A percentile compares a stretch with the other conserved stretches of the same genome.
phyloP scores from a whole-genome alignment of 2,113 vertebrate genomes.

The Oxyura jamaicensis region DNA sequence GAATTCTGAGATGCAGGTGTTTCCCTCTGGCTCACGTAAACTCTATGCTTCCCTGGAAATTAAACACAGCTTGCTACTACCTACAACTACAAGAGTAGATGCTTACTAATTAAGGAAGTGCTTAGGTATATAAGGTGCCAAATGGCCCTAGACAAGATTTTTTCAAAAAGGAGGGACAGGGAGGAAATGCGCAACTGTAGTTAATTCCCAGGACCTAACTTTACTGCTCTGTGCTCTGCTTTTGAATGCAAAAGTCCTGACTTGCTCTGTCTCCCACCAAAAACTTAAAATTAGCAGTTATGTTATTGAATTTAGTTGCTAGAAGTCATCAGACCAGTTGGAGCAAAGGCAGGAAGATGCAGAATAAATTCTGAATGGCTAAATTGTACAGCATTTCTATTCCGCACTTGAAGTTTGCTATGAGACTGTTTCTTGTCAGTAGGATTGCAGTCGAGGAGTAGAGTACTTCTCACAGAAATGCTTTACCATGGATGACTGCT shows the following conservation, averaged over 20 bases:
- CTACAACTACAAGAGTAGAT: neutral
- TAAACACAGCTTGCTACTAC: conserved; percentile 11
- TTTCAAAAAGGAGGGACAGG: neutral
- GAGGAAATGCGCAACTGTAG: neutral
- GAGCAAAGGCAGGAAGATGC: neutral
- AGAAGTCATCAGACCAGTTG: neutral
- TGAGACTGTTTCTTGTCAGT: neutral
- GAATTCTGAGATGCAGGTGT: conserved; percentile 63
- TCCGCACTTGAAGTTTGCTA: neutral
- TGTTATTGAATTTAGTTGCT: neutral
- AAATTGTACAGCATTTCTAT: neutral
- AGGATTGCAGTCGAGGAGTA: neutral
- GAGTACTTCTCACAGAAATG: neutral
- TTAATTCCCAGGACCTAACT: neutral
- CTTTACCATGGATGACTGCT: neutral
- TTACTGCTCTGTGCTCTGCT: neutral
- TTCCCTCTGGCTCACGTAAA: conserved; percentile 69
- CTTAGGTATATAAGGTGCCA: neutral
- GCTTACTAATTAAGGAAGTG: neutral
- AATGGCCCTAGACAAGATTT: neutral
- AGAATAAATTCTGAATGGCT: neutral
- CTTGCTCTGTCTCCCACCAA: neutral
- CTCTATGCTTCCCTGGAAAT: conserved; percentile 19
- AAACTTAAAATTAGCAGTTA: neutral
- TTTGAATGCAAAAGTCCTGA: neutral